Base-by-base conservation (phyloP, 1,140 invertebrate species). In the Penaeus chinensis region DNA sequence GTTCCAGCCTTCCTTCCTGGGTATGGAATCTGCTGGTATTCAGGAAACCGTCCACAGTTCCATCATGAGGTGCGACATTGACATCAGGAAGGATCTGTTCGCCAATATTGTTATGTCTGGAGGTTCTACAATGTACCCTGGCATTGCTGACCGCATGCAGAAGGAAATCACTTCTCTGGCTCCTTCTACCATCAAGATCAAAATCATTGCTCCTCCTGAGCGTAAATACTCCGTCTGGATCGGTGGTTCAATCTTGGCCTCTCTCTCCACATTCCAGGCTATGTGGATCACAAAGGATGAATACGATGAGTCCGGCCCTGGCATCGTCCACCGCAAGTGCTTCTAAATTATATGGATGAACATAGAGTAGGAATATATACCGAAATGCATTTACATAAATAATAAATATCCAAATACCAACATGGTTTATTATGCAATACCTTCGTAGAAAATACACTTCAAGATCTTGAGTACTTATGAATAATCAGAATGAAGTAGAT, bases 21-120 rank as follows among this genome's bases (percentile, higher is more conserved):
- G 54, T 54, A 54, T 54, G 54, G 54, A 54, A 54, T 54, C 54
- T 16, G 54, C 54, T 54, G 54, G 54, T 54, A 11, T 54, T 16
- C 54, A 54, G 54, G 54, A 54, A 2, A 54, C 54, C 2, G 54
- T 54, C 0, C 2, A 54, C 54, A 54, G 54, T 11, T 96, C 96
- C 90, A 97, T 97, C 94, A 96, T 96, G 96, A 94, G 94, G 90
- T 94, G 93, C 88, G 93, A 93, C 85, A 91, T 92, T 79, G 92
- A 92, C 84, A 93, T 92, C 88, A 92, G 93, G 92, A 94, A 94
- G 94, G 96, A 98, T 93, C 93, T 98, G 93, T 98, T 97, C 93
- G 96, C 96, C 91, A 94, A 94, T 92, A 94, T 93, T 84, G 94
- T 94, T 78, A 91, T 94, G 88, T 94, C 94, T 88, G 94, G 94